A percentile compares a stretch with the other conserved stretches of the same genome.
Conservation (phyloP, 2,797 vertebrate species). For the Adelosebastes latens region DNA sequence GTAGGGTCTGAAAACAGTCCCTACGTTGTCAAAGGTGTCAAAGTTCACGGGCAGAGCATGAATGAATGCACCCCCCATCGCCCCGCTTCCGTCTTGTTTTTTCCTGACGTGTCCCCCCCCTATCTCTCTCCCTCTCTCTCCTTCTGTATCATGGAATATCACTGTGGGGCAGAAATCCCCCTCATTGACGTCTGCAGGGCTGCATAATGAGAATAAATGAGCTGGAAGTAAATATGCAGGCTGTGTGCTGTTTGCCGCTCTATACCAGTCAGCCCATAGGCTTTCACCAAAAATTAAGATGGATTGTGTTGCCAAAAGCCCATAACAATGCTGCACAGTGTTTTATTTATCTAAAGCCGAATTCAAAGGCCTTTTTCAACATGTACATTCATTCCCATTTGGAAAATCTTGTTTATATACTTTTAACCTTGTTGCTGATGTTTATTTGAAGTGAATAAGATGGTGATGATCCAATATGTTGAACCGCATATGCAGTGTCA, state of each 20-base stretch:
- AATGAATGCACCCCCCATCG: slow-evolving; percentile 72
- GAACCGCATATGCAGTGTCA: slow-evolving; percentile 5
- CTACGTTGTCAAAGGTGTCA: slow-evolving; percentile 83
- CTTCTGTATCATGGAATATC: slow-evolving; percentile 68
- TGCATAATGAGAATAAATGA: slow-evolving; percentile 89
- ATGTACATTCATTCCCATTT: slow-evolving; percentile 23
- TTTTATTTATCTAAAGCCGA: slow-evolving; percentile 67
- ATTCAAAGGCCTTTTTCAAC: slow-evolving; percentile 45
- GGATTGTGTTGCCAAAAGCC: slow-evolving; percentile 72
- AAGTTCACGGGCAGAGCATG: slow-evolving; percentile 78
- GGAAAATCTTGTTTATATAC: slow-evolving; percentile 14
- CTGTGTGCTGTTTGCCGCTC: slow-evolving; percentile 73
- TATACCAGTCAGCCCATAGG: slow-evolving; percentile 70
- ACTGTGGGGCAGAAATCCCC: slow-evolving; percentile 79
- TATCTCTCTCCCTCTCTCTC: slow-evolving; percentile 32
- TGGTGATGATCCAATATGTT: slow-evolving; percentile 19
- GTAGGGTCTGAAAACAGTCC: slow-evolving; percentile 76
- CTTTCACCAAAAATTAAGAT: slow-evolving; percentile 83
- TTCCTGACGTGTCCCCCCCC: slow-evolving; percentile 42
- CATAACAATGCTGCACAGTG: slow-evolving; percentile 60
- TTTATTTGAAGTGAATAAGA: slow-evolving; percentile 21
- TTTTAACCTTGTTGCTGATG: slow-evolving; percentile 9
- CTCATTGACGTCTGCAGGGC: slow-evolving; percentile 78
- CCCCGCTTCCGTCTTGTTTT: slow-evolving; percentile 67
- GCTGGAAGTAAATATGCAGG: slow-evolving; percentile 86